A percentile compares a stretch with the other conserved stretches of the same genome.
These are phyloP conservation scores for Alcedo quadribrachys DNA, from an alignment of 2,797 vertebrate species.

Conservation along the genomic window DNA sequence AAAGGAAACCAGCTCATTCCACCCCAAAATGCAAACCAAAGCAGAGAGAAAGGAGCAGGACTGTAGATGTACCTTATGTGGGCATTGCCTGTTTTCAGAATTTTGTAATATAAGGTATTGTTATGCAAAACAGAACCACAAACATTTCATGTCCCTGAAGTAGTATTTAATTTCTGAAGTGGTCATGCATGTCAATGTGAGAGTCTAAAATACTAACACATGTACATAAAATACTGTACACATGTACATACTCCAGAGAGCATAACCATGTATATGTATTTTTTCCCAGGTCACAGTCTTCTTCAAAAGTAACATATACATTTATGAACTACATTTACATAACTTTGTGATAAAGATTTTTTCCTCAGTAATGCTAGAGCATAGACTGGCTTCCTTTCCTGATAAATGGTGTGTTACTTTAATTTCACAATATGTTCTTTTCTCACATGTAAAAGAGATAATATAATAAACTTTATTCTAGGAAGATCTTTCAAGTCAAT, in stretches of 20 bases:
- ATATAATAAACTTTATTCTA: slow-evolving; percentile 21
- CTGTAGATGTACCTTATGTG: neutral
- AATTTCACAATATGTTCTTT: slow-evolving; percentile 48
- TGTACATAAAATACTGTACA: neutral
- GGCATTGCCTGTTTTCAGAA: neutral
- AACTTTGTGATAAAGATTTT: neutral
- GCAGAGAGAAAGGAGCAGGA: neutral
- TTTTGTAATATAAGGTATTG: neutral
- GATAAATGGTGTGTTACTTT: slow-evolving; percentile 17
- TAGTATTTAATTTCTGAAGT: neutral
- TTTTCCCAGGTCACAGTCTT: neutral
- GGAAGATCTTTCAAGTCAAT: slow-evolving; percentile 36
- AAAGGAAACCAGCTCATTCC: neutral
- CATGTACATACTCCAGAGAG: neutral
- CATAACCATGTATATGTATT: neutral
- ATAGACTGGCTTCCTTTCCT: neutral
- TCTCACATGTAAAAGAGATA: slow-evolving; percentile 5
- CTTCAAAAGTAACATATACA: neutral
- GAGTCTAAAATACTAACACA: neutral
- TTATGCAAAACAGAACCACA: neutral
- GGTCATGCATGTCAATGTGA: neutral
- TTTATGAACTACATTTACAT: neutral
- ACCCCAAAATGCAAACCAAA: neutral
- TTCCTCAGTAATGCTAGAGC: neutral
- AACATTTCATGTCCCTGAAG: neutral